phyloP scores from a whole-genome alignment of 2,888 invertebrate species.

The Acleris cristana region DNA sequence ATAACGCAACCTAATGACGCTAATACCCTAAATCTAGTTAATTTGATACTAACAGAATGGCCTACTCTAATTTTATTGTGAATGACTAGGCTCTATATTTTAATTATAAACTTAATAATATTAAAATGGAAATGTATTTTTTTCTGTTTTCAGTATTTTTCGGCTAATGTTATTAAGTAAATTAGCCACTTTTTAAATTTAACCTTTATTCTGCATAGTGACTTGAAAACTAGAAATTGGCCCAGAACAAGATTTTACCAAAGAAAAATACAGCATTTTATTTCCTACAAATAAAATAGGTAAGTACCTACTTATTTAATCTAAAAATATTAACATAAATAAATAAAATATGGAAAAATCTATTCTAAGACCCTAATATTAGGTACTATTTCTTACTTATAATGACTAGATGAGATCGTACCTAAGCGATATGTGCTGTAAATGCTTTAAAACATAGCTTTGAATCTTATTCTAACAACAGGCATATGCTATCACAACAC shows the following conservation, averaged over 20 bases:
- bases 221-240: slow-evolving; percentile 17
- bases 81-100: not conserved
- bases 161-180: slow-evolving; percentile 13
- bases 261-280: not conserved
- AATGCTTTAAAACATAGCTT: slow-evolving; percentile 58
- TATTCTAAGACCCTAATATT: slow-evolving; percentile 11
- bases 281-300: not conserved
- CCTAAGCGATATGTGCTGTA: slow-evolving; percentile 64
- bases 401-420: slow-evolving; percentile 51
- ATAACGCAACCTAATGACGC: too few relatives aligned
- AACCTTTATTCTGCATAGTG: slow-evolving; percentile 14
- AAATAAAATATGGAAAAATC: not conserved
- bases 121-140: slow-evolving; percentile 7
- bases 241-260: slow-evolving; percentile 1
- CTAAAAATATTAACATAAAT: slow-evolving; percentile 2
- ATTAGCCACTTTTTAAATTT: slow-evolving; percentile 13
- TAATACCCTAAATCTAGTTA: not conserved
- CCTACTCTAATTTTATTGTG: slow-evolving; percentile 1
- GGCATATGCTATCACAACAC: slow-evolving; percentile 63
- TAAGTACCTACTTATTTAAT: not conserved
- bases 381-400: slow-evolving; percentile 7
- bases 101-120: not conserved
- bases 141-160: slow-evolving; percentile 28
- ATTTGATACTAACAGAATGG: not conserved
- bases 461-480: slow-evolving; percentile 48